Evolutionary conservation across 2,797 vertebrate genomes (phyloP).

Genomic region (Melanotaenia maccullochi): DNA sequence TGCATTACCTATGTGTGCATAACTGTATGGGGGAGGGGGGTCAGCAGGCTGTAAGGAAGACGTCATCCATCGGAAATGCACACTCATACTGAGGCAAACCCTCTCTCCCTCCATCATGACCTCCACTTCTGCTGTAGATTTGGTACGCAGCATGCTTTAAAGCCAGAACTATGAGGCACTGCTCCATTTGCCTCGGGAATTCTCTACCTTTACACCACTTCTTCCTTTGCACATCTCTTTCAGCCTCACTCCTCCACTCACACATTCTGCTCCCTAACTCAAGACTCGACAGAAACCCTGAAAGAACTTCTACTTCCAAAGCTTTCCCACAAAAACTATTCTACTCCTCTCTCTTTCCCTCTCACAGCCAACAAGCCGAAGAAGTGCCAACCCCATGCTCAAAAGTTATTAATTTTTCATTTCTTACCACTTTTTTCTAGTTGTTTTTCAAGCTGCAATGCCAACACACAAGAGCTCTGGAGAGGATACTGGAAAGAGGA

Average conservation of each 20-base stretch:
- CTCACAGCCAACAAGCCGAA: slow-evolving; percentile 49
- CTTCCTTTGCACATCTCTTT: slow-evolving; percentile 52
- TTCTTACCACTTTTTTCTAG: slow-evolving; percentile 72
- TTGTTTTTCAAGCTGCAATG: slow-evolving; percentile 68
- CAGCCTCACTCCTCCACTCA: slow-evolving; percentile 36
- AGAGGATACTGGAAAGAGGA: slow-evolving; percentile 43
- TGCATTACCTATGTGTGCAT: slow-evolving; percentile 11
- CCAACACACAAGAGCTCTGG: slow-evolving; percentile 64
- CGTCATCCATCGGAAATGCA: slow-evolving; percentile 41
- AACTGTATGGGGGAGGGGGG: slow-evolving; percentile 6
- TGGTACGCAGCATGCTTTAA: slow-evolving; percentile 73
- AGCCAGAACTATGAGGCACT: slow-evolving; percentile 69
- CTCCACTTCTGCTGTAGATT: slow-evolving; percentile 69
- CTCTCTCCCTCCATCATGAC: slow-evolving; percentile 50
- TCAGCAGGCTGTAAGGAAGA: slow-evolving; percentile 58
- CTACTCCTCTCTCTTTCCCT: slow-evolving; percentile 16
- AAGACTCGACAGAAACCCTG: slow-evolving; percentile 62
- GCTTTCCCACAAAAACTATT: slow-evolving; percentile 55
- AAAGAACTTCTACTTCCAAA: slow-evolving; percentile 68
- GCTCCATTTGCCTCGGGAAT: slow-evolving; percentile 71
- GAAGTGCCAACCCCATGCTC: slow-evolving; percentile 62
- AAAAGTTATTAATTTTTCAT: slow-evolving; percentile 84
- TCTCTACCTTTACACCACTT: slow-evolving; percentile 63
- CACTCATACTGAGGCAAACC: slow-evolving; percentile 21
- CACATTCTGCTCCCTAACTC: slow-evolving; percentile 40